phyloP scores from a whole-genome alignment of 1,140 invertebrate species.

The Asobara japonica region DNA sequence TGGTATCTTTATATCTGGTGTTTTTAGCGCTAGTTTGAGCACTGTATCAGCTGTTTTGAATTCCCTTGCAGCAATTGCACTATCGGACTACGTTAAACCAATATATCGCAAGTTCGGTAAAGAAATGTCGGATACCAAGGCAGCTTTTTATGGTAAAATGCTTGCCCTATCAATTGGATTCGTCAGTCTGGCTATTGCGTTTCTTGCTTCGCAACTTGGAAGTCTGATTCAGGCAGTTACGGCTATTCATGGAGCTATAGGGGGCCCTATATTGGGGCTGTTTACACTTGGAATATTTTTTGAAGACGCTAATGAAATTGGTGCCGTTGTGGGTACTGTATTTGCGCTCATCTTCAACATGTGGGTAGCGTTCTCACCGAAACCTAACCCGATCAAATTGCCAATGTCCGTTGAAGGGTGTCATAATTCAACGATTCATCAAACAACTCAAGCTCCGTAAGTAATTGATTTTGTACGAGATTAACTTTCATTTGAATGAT shows the following conservation, averaged over 20 bases:
- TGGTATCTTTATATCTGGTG: slow-evolving; percentile 69
- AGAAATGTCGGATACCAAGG: slow-evolving; percentile 59
- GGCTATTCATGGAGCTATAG: slow-evolving; percentile 81
- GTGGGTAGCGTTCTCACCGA: slow-evolving; percentile 88
- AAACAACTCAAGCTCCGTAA: neutral
- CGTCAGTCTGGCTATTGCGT: slow-evolving; percentile 77
- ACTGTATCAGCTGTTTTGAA: slow-evolving; percentile 89
- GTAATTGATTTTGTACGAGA: neutral
- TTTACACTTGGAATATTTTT: slow-evolving; percentile 83
- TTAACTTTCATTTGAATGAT: no score
- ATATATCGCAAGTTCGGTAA: slow-evolving; percentile 38
- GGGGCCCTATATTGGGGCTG: slow-evolving; percentile 81
- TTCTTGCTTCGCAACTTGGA: slow-evolving; percentile 76
- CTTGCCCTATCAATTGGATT: slow-evolving; percentile 76
- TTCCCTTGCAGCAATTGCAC: slow-evolving; percentile 84
- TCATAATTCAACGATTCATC: slow-evolving; percentile 40
- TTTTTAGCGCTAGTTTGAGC: slow-evolving; percentile 81
- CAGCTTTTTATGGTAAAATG: slow-evolving; percentile 64
- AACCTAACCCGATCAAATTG: slow-evolving; percentile 69
- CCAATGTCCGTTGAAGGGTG: slow-evolving; percentile 72
- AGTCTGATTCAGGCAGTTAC: slow-evolving; percentile 79
- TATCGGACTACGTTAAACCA: slow-evolving; percentile 82
- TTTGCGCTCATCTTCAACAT: slow-evolving; percentile 75
- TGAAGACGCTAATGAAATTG: slow-evolving; percentile 74
- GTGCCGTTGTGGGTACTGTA: slow-evolving; percentile 77